Conservation (phyloP, 1,140 invertebrate genomes). For the Hirudo medicinalis region DNA sequence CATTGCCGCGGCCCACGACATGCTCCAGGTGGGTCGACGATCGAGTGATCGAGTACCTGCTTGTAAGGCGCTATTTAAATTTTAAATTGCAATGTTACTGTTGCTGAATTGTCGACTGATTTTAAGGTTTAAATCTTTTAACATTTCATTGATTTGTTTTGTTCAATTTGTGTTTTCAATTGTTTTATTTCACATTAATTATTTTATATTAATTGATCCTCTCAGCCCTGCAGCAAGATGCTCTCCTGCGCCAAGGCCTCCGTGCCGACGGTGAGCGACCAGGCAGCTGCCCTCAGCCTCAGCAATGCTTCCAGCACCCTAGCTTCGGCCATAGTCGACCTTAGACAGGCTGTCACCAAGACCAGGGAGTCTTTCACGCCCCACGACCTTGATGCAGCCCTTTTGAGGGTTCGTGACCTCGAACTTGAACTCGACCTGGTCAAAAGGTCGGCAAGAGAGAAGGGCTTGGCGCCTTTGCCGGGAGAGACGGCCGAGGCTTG, state of each 20-base stretch:
- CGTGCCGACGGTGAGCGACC: conserved; percentile 70
- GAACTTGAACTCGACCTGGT: conserved; percentile 70
- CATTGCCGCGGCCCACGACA: conserved; percentile 11
- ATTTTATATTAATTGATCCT: not conserved
- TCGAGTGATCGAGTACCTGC: too few relatives aligned
- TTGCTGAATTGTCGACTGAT: too few relatives aligned
- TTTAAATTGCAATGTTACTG: too few relatives aligned
- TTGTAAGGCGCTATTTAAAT: too few relatives aligned
- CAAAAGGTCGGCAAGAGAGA: conserved; percentile 55
- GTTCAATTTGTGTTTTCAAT: too few relatives aligned
- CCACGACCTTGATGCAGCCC: conserved; percentile 58
- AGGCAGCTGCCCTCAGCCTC: conserved; percentile 57
- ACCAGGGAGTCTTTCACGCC: conserved; percentile 67
- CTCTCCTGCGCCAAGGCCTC: conserved; percentile 60
- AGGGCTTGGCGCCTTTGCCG: conserved; percentile 63
- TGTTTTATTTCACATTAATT: too few relatives aligned
- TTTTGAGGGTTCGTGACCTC: conserved; percentile 55
- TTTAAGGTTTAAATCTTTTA: too few relatives aligned
- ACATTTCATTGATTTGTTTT: too few relatives aligned
- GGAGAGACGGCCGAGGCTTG: conserved; percentile 71
- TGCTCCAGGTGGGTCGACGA: not conserved
- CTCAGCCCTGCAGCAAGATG: conserved; percentile 52
- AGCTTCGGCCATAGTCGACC: conserved; percentile 59
- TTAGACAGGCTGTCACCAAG: conserved; percentile 64
- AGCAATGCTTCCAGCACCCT: conserved; percentile 61